phyloP scores from a whole-genome alignment of 2,797 vertebrate genomes.

The Martes flavigula region DNA sequence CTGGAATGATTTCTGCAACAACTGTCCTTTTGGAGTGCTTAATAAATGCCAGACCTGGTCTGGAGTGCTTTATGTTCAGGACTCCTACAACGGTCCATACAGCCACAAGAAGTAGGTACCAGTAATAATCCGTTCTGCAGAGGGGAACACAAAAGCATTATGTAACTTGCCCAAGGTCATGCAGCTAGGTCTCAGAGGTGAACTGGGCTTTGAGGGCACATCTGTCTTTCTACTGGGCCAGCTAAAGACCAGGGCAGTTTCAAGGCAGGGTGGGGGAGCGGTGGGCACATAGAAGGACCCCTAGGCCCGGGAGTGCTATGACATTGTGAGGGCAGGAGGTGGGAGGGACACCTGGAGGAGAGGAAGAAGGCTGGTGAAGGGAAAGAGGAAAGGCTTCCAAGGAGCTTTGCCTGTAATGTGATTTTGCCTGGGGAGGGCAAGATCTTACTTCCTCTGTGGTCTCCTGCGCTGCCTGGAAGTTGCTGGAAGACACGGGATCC shows the following conservation, averaged over 20 bases:
- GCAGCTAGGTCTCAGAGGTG: not conserved
- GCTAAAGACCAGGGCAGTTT: not conserved
- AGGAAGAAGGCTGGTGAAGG: not conserved
- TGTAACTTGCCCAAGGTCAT: not conserved
- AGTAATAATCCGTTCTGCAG: not conserved
- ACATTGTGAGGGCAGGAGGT: not conserved
- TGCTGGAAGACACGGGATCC: not conserved
- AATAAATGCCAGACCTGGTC: not conserved
- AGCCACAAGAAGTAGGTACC: not conserved
- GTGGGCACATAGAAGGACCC: not conserved
- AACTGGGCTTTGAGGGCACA: not conserved
- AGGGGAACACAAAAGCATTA: not conserved
- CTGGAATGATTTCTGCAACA: conserved; percentile 9
- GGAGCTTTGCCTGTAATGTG: not conserved
- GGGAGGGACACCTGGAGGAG: not conserved
- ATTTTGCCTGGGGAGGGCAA: not conserved
- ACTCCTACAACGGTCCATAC: not conserved
- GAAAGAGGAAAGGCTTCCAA: not conserved
- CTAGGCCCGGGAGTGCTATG: not conserved
- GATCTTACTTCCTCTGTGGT: conserved; percentile 55
- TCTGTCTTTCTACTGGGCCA: not conserved
- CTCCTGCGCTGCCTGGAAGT: not conserved
- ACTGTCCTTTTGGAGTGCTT: not conserved
- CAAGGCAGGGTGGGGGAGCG: not conserved
- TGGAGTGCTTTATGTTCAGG: not conserved